Conservation (phyloP, 2,113 vertebrate species). For the Albula glossodonta region DNA sequence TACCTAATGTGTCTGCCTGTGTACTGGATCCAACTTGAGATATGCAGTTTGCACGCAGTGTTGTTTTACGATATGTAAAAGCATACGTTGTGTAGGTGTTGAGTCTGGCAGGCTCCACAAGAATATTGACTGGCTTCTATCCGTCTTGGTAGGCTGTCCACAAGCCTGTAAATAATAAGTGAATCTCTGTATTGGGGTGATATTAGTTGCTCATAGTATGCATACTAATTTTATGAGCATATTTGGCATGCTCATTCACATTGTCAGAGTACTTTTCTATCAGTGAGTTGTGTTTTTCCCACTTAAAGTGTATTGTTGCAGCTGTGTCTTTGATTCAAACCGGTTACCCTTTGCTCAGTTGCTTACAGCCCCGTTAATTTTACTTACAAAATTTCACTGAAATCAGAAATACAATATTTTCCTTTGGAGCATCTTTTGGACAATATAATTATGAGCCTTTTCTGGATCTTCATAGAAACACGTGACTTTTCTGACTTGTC, state of each 20-base stretch:
- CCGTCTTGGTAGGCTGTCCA: neutral
- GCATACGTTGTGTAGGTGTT: neutral
- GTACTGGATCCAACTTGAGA: slow-evolving; percentile 46
- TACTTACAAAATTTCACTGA: no score
- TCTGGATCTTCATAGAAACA: no score
- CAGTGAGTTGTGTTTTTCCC: no score
- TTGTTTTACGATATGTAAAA: neutral
- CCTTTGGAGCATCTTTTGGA: no score
- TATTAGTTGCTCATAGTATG: neutral
- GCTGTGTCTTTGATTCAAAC: no score
- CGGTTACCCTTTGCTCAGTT: no score
- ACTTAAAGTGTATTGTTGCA: no score
- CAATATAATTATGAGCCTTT: no score
- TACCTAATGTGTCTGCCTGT: slow-evolving; percentile 40
- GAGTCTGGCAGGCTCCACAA: neutral
- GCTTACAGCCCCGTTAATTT: no score
- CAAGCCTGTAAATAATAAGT: neutral
- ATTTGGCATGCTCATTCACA: neutral
- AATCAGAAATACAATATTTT: no score
- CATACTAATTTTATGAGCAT: neutral
- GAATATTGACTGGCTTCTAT: neutral
- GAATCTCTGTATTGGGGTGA: neutral
- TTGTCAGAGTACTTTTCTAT: no score
- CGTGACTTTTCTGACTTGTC: no score
- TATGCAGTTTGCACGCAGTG: slow-evolving; percentile 6